phyloP scores from a whole-genome alignment of 2,113 vertebrate genomes.

The Equus przewalskii region DNA sequence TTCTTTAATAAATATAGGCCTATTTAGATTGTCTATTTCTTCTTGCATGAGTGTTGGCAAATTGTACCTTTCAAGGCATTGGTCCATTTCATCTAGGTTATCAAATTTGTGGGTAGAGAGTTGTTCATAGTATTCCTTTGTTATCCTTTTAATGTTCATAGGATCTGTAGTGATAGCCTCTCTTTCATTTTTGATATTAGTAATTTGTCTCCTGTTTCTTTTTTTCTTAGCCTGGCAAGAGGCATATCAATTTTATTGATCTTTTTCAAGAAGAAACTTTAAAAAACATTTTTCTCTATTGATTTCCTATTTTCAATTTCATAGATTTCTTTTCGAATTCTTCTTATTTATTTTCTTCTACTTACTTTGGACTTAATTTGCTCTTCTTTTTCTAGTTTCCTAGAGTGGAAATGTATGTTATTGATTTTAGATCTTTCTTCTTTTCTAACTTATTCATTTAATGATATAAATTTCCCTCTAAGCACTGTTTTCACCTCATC shows the following conservation, averaged over 20 bases:
- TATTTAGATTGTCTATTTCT: neutral
- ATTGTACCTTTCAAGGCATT: neutral
- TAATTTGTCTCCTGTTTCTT: neutral
- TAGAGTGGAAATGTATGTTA: neutral
- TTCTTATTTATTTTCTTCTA: neutral
- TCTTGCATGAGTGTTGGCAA: neutral
- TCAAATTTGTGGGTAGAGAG: neutral
- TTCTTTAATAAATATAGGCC: neutral
- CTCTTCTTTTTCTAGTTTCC: neutral
- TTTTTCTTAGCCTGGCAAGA: neutral
- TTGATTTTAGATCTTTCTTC: neutral
- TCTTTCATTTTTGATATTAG: neutral
- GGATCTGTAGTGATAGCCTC: neutral
- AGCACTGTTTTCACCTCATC: neutral
- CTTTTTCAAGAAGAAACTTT: neutral
- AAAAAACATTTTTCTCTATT: neutral
- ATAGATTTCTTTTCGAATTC: neutral
- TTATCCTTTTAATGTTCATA: neutral
- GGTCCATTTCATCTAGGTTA: neutral
- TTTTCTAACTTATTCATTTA: neutral
- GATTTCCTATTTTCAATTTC: neutral
- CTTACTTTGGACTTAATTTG: neutral
- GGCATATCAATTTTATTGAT: neutral
- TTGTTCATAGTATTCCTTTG: neutral
- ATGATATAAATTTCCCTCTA: neutral